These are phyloP conservation scores for Myrmecophaga tridactyla DNA, from an alignment of 2,113 vertebrate species.

Conservation along the genomic window DNA sequence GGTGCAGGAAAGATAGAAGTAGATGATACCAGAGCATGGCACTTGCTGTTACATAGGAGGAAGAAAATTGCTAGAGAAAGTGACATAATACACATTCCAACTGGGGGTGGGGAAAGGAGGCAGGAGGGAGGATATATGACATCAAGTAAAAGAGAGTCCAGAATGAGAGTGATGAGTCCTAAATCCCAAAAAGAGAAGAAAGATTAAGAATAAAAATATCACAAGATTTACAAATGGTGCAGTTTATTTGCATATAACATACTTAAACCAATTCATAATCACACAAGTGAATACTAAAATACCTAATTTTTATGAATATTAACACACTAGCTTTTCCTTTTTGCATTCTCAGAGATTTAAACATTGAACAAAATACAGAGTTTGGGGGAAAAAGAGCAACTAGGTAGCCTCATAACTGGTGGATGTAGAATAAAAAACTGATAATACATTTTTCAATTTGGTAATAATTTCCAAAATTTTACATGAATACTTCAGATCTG, in stretches of 20 bases:
- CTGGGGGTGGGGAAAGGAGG: too few species aligned
- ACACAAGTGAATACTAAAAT: not conserved
- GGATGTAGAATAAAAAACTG: too few species aligned
- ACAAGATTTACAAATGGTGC: not conserved
- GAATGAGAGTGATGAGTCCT: not conserved
- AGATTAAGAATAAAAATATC: not conserved
- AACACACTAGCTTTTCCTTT: not conserved
- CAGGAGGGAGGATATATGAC: not conserved
- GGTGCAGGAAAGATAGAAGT: not conserved
- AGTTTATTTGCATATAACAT: not conserved
- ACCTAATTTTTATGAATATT: not conserved
- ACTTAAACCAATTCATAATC: not conserved
- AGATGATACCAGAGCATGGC: not conserved
- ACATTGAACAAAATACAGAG: not conserved
- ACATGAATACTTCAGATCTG: too few species aligned
- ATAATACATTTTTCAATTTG: too few species aligned
- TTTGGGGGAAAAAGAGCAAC: too few species aligned
- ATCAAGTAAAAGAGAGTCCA: not conserved
- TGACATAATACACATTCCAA: not conserved
- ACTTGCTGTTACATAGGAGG: not conserved
- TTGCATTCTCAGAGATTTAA: not conserved
- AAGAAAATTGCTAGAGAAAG: not conserved
- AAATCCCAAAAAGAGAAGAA: not conserved
- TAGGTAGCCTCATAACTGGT: too few species aligned
- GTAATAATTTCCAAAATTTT: too few species aligned